Percentiles rank a stretch among this genome's conserved stretches.
phyloP scores from a whole-genome alignment of 2,797 vertebrate species.

The Sebastes taczanowskii region DNA sequence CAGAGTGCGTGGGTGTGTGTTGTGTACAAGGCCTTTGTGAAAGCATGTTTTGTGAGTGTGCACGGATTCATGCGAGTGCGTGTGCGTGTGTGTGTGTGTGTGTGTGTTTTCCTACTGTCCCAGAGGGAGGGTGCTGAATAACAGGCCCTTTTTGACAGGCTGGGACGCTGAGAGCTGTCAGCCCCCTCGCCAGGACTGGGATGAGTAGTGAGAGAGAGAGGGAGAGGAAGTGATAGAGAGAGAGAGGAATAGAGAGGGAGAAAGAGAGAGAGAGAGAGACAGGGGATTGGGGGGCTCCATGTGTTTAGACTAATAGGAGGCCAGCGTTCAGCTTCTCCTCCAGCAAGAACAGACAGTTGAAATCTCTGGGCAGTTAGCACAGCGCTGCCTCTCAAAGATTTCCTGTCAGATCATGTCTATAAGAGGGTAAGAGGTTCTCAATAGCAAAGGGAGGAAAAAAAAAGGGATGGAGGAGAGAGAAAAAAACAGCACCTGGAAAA shows the following conservation, averaged over 20 bases:
- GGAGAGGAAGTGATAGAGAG: conserved; percentile 13
- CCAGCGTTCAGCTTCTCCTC: conserved; percentile 95
- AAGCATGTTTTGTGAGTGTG: conserved; percentile 58
- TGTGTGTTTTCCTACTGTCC: conserved; percentile 72
- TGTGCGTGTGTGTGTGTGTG: conserved; percentile 17
- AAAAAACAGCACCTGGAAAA: conserved; percentile 85
- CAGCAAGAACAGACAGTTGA: conserved; percentile 98
- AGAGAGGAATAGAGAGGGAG: conserved; percentile 18
- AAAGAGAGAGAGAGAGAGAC: conserved; percentile 41
- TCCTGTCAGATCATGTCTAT: conserved; percentile 98
- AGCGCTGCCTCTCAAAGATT: conserved; percentile 97
- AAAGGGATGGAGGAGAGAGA: conserved; percentile 21
- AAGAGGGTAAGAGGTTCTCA: conserved; percentile 95
- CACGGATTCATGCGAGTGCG: neutral
- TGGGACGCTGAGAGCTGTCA: conserved; percentile 95
- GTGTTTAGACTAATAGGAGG: conserved; percentile 99
- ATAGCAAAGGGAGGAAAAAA: conserved; percentile 78
- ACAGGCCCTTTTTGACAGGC: conserved; percentile 91
- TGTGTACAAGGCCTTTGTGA: conserved; percentile 65
- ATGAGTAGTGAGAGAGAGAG: conserved; percentile 75
- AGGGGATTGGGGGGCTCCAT: conserved; percentile 84
- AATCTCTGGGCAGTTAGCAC: conserved; percentile 99
- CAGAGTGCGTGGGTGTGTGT: conserved; percentile 45
- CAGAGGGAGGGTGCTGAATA: conserved; percentile 86
- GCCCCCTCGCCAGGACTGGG: conserved; percentile 83